phyloP scores from a whole-genome alignment of 2,888 invertebrate species.

The Cistogaster globosa region DNA sequence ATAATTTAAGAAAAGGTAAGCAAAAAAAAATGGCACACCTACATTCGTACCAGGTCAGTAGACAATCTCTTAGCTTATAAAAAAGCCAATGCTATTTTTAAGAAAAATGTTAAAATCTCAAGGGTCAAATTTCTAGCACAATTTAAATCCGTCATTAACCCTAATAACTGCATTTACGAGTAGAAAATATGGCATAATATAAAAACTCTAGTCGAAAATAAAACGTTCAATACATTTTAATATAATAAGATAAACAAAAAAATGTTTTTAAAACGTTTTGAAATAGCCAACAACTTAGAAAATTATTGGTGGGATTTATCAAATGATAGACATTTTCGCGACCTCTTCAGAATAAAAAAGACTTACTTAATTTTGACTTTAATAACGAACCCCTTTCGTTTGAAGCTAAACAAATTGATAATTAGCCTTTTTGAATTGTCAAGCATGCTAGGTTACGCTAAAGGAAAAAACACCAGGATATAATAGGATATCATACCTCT shows the following conservation, averaged over 20 bases:
- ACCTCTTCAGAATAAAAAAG: background rate
- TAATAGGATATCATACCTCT: too few relatives aligned
- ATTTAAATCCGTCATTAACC: conserved; percentile 5
- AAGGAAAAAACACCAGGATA: too few relatives aligned
- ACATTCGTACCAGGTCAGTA: background rate
- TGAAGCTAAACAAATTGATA: conserved; percentile 6
- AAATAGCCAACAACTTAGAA: conserved; percentile 19
- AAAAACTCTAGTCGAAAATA: conserved; percentile 14
- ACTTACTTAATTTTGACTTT: too few relatives aligned
- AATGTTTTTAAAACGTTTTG: background rate
- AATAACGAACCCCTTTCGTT: too few relatives aligned
- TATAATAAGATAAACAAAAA: background rate
- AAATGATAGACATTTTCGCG: conserved; percentile 10
- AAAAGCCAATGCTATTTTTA: conserved; percentile 35
- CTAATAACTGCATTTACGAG: background rate
- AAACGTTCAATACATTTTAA: background rate
- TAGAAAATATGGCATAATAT: conserved; percentile 19
- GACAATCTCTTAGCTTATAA: too few relatives aligned
- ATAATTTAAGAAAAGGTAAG: conserved; percentile 11
- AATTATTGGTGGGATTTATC: conserved; percentile 23
- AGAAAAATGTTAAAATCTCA: conserved; percentile 12
- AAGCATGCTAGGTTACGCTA: conserved; percentile 1
- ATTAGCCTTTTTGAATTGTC: conserved; percentile 6
- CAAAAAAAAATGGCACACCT: background rate
- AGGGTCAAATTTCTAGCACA: background rate